Base-by-base conservation (phyloP, 2,113 vertebrate species). In the Pachyramphus minor region DNA sequence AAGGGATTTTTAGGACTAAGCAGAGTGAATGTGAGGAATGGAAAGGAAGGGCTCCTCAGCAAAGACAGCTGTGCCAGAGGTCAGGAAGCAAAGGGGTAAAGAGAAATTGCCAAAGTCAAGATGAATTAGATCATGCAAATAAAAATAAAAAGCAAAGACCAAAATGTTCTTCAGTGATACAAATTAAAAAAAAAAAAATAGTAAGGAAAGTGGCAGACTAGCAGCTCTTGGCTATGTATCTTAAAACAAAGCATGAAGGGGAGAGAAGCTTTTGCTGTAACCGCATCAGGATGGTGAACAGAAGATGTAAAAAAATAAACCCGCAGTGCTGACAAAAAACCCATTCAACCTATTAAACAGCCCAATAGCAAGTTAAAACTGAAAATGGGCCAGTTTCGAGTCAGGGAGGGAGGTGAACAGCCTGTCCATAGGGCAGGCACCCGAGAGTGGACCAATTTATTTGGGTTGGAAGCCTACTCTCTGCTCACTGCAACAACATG, bases 11-110 rank as follows among this genome's bases (percentile, higher is more conserved):
- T 35, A 76, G 45, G 47, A 79, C 35, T 50, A 37, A 88, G 75
- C n/a, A 72, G 67, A 59, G 9, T 25, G 30, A 52, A 56, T 74
- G 53, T 0, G 1, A 78, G 53, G 53, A 83, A 68, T 5, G 28
- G 59, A 77, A 76, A 88, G 63, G 56, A 75, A 90, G 42, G 37
- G 68, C 35, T 87, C 50, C 63, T 62, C 68, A 25, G 84, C 71
- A 80, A 53, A 85, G 79, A 39, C 41, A 72, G 76, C 23, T 68
- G 41, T 71, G 64, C 84, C 83, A 6, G 80, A 90, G 76, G 86
- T 95, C 84, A 93, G 84, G 84, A 89, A 89, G 82, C 68, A 71
- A 95, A 93, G 63, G 14, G 78, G 82, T 67, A 73, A 79, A 93
- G 50, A 84, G 83, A 90, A 93, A 89, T 95, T 41, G 73, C 68